phyloP scores from a whole-genome alignment of 2,797 vertebrate genomes.

The Crenichthys baileyi region DNA sequence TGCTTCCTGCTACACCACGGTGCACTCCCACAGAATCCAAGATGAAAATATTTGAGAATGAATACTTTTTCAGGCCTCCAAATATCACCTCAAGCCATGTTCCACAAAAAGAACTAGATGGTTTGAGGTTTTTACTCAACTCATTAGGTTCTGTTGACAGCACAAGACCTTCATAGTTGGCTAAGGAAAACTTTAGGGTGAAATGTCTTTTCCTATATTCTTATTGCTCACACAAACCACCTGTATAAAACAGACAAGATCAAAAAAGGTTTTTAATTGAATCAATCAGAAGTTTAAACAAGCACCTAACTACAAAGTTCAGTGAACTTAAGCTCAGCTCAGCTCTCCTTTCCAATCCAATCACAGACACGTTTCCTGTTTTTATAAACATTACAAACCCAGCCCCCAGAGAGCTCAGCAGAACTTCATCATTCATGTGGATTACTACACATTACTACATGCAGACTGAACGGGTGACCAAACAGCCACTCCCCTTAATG shows the following conservation, averaged over 20 bases:
- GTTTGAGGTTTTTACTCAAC: too few species aligned
- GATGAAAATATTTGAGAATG: too few species aligned
- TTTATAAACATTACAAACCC: not conserved
- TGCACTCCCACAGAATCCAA: too few species aligned
- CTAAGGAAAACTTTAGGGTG: too few species aligned
- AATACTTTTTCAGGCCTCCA: too few species aligned
- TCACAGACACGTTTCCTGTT: not conserved
- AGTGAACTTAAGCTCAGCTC: too few species aligned
- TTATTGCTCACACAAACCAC: not conserved
- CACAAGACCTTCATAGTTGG: too few species aligned
- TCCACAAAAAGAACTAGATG: too few species aligned
- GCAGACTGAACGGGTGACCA: slow-evolving; percentile 48
- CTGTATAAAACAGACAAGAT: slow-evolving; percentile 21
- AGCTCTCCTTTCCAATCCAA: slow-evolving; percentile 13
- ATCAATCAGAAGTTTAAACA: slow-evolving; percentile 55
- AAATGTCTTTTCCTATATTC: too few species aligned
- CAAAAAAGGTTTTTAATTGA: slow-evolving; percentile 63
- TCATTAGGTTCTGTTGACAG: too few species aligned
- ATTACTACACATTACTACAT: slow-evolving; percentile 62
- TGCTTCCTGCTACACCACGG: too few species aligned
- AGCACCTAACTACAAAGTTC: slow-evolving; percentile 36
- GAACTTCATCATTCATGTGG: slow-evolving; percentile 43
- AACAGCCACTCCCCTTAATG: slow-evolving; percentile 30
- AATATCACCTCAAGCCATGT: too few species aligned
- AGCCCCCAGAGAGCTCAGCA: slow-evolving; percentile 15